Evolutionary conservation across 2,113 vertebrate genomes (phyloP).

Genomic region (human (Homo sapiens)): GRCh38 chr1:2488501-2489000

Average conservation of each 20-base stretch:
- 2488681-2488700: fast-evolving
- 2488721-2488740: fast-evolving
- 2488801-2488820: not conserved
- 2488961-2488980: not conserved
- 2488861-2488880: too few relatives aligned
- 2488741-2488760: too few relatives aligned
- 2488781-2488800: not conserved
- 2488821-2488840: fast-evolving
- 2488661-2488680: fast-evolving
- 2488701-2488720: fast-evolving
- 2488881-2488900: not conserved
- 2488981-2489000: not conserved
- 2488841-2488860: fast-evolving
- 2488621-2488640: not conserved
- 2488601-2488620: not conserved
- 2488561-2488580: not conserved
- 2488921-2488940: not conserved
- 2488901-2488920: not conserved
- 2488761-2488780: not conserved
- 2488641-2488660: too few relatives aligned
- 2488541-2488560: not conserved
- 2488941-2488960: not conserved
- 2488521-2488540: not conserved
- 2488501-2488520: fast-evolving
- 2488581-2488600: not conserved